Base-by-base conservation (phyloP, 2,113 vertebrate genomes). In the Sinosuthora webbiana region DNA sequence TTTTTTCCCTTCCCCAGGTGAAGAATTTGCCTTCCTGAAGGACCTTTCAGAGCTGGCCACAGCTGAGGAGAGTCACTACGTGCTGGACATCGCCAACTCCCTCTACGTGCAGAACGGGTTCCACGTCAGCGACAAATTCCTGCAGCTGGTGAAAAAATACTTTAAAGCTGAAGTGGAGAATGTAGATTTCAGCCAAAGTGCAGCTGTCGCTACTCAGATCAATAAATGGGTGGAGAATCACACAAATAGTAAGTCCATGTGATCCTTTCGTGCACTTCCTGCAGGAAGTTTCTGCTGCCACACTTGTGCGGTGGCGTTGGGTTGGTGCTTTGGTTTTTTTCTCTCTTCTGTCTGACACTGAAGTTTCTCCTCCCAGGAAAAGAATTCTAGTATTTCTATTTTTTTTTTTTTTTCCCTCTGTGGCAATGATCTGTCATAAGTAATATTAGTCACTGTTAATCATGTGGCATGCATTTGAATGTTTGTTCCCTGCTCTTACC, bases 221-320 rank as follows among this genome's bases (percentile, higher is more conserved):
- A 99, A 99, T 98, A 97, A 95, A 90, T 99, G 99, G 99, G 99
- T 99, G 97, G 98, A 99, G 96, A 99, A 99, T 97, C 98, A 98
- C 63, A 99, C 99, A 1, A 99, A 99, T 91, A 98, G 99, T 99
- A 98, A 98, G 99, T 99, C 56, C 49, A 28, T 33, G 16, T 64
- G 65, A 59, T 96, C 63, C 49, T 96, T 91, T 44, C 69, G 23
- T 91, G 22, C 86, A 24, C 79, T 59, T 94, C 74, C 77, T 87
- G 41, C 73, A 81, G 64, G 80, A 62, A 45, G 37, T 62, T 87
- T 84, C 15, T 91, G 65, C 59, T 90, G 55, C 79, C 47, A 15
- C 2, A 41, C 47, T 90, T 57, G 21, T 10, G 7, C 17, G 31
- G 22, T 53, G 45, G 2, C 62, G 17, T 27, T 55, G 35, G 62